phyloP scores from a whole-genome alignment of 2,113 vertebrate species.

The Nerophis lumbriciformis region DNA sequence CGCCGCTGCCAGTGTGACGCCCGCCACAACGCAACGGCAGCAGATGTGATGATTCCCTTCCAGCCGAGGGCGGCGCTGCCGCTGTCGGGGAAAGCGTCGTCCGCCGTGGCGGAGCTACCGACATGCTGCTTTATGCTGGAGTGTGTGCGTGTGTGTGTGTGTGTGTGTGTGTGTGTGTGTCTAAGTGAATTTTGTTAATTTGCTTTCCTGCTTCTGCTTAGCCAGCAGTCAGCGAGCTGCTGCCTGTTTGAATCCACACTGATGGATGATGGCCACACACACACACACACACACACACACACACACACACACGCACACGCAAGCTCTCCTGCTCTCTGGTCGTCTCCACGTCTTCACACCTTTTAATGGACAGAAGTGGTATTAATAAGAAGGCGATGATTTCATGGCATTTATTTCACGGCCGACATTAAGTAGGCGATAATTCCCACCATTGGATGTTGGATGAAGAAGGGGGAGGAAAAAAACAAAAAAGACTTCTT shows the following conservation, averaged over 20 bases:
- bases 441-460: too few species aligned
- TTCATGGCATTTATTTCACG: too few species aligned
- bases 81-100: constrained; percentile 26
- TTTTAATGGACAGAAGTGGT: too few species aligned
- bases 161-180: constrained; percentile 17
- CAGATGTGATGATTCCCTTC: constrained; percentile 24
- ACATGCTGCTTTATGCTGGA: neutral
- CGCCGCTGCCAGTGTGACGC: constrained; percentile 33
- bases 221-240: constrained; percentile 49
- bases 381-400: too few species aligned
- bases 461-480: too few species aligned
- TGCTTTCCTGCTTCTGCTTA: constrained; percentile 59
- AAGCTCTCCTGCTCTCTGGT: too few species aligned
- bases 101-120: constrained; percentile 14
- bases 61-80: constrained; percentile 15
- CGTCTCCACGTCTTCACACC: too few species aligned
- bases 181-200: constrained; percentile 66
- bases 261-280: constrained; percentile 52
- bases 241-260: constrained; percentile 48
- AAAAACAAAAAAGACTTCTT: too few species aligned
- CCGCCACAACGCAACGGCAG: constrained; percentile 1
- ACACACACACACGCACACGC: neutral
- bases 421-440: too few species aligned
- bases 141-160: neutral
- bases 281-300: constrained; percentile 1